Evolutionary conservation across 1,140 invertebrate genomes (phyloP).

Genomic region (Drosophila bipectinata): DNA sequence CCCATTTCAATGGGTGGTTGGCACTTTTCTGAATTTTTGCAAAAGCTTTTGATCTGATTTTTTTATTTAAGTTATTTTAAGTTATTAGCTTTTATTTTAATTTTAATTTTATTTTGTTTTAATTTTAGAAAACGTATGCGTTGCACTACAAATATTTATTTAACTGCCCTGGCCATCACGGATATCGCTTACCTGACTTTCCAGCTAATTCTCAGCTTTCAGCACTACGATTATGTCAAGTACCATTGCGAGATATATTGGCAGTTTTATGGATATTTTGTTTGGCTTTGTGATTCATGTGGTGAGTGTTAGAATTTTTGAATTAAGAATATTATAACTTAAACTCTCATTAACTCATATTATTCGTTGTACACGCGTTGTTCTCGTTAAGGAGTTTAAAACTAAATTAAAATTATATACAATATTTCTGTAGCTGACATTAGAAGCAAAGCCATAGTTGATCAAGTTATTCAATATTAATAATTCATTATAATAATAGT

Average conservation of each 20-base stretch:
- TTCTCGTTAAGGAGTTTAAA: too few species aligned
- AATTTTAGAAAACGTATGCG: conserved; percentile 87
- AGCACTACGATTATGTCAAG: conserved; percentile 86
- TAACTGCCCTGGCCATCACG: conserved; percentile 89
- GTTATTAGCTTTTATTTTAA: neutral
- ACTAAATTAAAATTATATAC: too few species aligned
- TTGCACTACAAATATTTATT: conserved; percentile 90
- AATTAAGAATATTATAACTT: neutral
- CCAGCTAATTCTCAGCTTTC: conserved; percentile 87
- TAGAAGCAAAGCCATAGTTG: too few species aligned
- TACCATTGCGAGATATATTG: conserved; percentile 67
- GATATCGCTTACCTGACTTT: conserved; percentile 89
- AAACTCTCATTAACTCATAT: too few species aligned
- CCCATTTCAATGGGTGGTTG: conserved; percentile 67
- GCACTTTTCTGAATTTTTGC: conserved; percentile 51
- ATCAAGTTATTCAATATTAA: too few species aligned
- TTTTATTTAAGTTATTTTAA: conserved; percentile 37
- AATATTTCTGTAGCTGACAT: too few species aligned
- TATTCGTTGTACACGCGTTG: too few species aligned
- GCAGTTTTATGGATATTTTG: conserved; percentile 63
- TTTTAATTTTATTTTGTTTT: conserved; percentile 2
- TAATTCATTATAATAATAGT: too few species aligned
- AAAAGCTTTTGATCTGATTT: conserved; percentile 53
- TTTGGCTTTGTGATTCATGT: conserved; percentile 76
- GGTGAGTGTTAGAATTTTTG: conserved; percentile 58